These are phyloP conservation scores for Cryptus armator DNA, from an alignment of 2,888 invertebrate species.

Conservation along the genomic window DNA sequence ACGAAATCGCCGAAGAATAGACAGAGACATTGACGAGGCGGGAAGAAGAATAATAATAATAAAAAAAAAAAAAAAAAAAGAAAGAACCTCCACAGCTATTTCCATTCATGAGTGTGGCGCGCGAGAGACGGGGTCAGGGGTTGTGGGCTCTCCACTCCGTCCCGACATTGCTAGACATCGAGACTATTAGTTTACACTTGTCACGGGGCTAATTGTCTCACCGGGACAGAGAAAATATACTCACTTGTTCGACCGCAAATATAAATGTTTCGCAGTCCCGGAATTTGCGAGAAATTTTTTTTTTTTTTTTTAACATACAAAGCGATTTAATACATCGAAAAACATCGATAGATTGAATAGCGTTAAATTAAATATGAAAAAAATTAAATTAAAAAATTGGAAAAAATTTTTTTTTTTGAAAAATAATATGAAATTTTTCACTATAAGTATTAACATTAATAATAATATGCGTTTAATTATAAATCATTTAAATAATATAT, in stretches of 20 bases:
- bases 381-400: too few species aligned
- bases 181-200: constrained; percentile 55
- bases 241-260: background rate
- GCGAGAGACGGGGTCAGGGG: constrained; percentile 31
- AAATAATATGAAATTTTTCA: too few species aligned
- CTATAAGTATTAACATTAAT: too few species aligned
- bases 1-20: constrained; percentile 53
- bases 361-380: too few species aligned
- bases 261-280: background rate
- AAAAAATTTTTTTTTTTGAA: too few species aligned
- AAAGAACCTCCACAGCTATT: constrained; percentile 25
- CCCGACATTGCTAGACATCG: constrained; percentile 21
- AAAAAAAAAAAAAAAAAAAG: constrained; percentile 32
- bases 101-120: constrained; percentile 51
- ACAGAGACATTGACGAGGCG: constrained; percentile 60
- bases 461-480: too few species aligned
- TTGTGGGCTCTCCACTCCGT: background rate
- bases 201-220: constrained; percentile 37
- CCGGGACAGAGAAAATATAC: background rate
- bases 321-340: too few species aligned
- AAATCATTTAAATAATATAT: too few species aligned
- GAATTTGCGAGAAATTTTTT: background rate
- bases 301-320: background rate
- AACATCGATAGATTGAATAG: too few species aligned
- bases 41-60: constrained; percentile 40